Evolutionary conservation across 2,888 invertebrate species (phyloP).

Genomic region (Cremastinae sp.): DNA sequence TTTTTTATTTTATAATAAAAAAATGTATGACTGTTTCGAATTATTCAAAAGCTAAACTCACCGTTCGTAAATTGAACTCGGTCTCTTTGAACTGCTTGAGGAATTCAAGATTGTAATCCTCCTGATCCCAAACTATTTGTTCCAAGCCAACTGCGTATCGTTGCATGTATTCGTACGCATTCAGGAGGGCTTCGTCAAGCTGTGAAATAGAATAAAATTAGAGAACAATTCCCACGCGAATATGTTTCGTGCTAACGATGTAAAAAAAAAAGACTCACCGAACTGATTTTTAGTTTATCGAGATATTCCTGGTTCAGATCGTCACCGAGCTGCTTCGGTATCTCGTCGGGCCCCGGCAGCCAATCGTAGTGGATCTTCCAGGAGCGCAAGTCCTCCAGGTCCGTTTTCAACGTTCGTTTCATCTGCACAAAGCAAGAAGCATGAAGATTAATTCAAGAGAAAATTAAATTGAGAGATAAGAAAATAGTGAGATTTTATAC

Average conservation of each 20-base stretch:
- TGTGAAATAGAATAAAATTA: conserved; percentile 71
- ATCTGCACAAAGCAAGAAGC: conserved; percentile 75
- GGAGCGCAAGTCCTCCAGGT: conserved; percentile 78
- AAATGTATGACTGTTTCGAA: no score
- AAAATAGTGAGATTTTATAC: no score
- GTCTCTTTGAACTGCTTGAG: conserved; percentile 82
- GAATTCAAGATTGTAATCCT: conserved; percentile 81
- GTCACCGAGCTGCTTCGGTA: conserved; percentile 81
- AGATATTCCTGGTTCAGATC: conserved; percentile 78
- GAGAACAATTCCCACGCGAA: no score
- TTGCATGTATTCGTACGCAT: conserved; percentile 86
- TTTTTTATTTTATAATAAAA: no score
- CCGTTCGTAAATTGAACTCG: conserved; percentile 83
- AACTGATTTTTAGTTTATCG: conserved; percentile 80
- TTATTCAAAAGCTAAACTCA: no score
- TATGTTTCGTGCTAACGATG: no score
- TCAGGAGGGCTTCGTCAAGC: conserved; percentile 82
- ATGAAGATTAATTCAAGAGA: not conserved
- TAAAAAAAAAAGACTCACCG: conserved; percentile 61
- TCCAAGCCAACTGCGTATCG: conserved; percentile 87
- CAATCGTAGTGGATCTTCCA: conserved; percentile 81
- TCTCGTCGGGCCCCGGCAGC: conserved; percentile 80
- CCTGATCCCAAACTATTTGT: conserved; percentile 84
- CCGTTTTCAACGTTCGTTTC: conserved; percentile 79
- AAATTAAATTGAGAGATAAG: conserved; percentile 22